Conservation (phyloP, 2,113 vertebrate genomes). For the Cynopterus brachyotis region DNA sequence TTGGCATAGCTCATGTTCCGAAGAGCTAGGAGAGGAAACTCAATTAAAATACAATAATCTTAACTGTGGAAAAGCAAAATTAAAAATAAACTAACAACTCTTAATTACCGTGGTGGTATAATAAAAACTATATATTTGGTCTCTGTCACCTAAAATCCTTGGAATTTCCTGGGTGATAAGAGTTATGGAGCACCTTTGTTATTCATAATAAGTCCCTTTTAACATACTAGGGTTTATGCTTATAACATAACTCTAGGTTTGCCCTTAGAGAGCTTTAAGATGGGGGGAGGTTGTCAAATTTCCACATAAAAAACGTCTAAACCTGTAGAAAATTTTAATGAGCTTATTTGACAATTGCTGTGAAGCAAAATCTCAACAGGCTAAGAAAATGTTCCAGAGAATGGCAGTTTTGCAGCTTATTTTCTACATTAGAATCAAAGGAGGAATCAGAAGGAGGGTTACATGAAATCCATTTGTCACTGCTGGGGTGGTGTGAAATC, state of each 20-base stretch:
- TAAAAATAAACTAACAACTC: neutral
- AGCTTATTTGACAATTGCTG: too few species aligned
- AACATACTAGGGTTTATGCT: neutral
- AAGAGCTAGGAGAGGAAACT: neutral
- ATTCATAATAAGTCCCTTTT: neutral
- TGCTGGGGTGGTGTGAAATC: too few species aligned
- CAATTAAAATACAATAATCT: neutral
- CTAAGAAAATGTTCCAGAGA: too few species aligned
- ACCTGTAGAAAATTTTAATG: too few species aligned
- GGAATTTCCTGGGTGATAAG: neutral
- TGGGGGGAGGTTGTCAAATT: neutral
- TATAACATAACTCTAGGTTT: neutral
- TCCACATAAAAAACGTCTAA: too few species aligned
- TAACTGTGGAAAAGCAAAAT: neutral
- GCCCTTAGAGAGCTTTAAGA: neutral
- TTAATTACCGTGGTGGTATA: neutral
- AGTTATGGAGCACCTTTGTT: neutral
- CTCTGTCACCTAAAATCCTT: neutral
- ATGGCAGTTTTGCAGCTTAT: too few species aligned
- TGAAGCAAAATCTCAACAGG: too few species aligned
- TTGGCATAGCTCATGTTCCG: neutral
- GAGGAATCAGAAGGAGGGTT: too few species aligned
- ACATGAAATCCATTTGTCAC: too few species aligned
- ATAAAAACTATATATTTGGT: neutral
- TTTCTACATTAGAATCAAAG: too few species aligned